Evolutionary conservation across 2,797 vertebrate genomes (phyloP).

Genomic region (Sebastes cheni): DNA sequence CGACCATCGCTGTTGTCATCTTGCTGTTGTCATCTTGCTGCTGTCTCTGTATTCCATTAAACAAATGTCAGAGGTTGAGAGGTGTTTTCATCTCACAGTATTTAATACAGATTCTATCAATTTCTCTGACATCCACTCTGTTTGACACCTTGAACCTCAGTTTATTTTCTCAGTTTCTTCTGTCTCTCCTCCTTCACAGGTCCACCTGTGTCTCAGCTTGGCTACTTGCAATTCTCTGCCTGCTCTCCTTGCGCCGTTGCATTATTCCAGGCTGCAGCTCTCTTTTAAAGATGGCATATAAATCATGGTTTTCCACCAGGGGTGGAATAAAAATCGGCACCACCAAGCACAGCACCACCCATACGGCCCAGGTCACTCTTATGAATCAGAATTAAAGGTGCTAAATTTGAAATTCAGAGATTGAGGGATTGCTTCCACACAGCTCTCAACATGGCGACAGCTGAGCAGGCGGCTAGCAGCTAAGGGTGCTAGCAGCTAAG

Average conservation of each 20-base stretch:
- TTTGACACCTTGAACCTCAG: not conserved
- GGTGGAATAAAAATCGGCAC: not conserved
- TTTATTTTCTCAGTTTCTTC: not conserved
- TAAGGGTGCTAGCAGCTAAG: too few species aligned
- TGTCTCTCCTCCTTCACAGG: not conserved
- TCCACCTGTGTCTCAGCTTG: not conserved
- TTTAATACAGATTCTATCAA: not conserved
- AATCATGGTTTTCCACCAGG: not conserved
- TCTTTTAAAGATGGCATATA: not conserved
- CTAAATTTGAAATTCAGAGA: too few species aligned
- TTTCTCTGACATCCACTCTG: not conserved
- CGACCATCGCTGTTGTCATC: not conserved
- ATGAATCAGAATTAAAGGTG: too few species aligned
- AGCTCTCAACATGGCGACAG: too few species aligned
- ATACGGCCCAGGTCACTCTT: accelerated
- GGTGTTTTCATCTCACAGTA: not conserved
- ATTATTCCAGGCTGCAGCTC: not conserved
- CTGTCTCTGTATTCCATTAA: not conserved
- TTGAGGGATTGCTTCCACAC: too few species aligned
- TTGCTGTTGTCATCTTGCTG: not conserved
- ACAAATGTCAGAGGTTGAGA: not conserved
- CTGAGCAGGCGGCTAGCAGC: too few species aligned
- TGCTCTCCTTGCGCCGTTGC: not conserved
- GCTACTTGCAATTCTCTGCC: not conserved
- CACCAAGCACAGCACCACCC: not conserved